phyloP scores from a whole-genome alignment of 2,113 vertebrate species.

The Falco punctatus region DNA sequence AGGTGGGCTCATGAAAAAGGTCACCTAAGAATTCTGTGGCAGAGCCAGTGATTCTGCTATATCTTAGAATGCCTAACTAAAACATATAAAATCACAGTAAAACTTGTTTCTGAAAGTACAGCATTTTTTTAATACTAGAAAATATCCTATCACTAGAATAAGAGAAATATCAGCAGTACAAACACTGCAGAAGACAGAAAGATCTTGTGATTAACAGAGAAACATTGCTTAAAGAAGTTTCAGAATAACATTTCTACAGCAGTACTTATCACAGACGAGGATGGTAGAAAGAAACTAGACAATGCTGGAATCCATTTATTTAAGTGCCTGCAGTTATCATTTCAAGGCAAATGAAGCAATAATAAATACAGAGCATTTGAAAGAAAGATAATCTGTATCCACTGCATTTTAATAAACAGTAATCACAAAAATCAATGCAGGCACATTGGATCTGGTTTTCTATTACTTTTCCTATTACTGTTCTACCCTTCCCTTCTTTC shows the following conservation, averaged over 20 bases:
- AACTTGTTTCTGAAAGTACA: background rate
- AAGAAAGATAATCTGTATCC: constrained; percentile 63
- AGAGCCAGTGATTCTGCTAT: background rate
- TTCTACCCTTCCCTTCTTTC: constrained; percentile 30
- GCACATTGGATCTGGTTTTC: constrained; percentile 23
- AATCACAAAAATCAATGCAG: constrained; percentile 58
- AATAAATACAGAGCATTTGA: constrained; percentile 65
- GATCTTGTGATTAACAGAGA: constrained; percentile 35
- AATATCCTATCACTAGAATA: background rate
- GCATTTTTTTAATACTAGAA: background rate
- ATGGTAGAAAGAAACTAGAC: constrained; percentile 14
- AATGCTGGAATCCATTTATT: constrained; percentile 50
- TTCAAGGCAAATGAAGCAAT: constrained; percentile 59
- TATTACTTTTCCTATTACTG: constrained; percentile 45
- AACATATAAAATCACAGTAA: background rate
- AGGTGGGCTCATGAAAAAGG: background rate
- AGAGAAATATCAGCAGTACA: background rate
- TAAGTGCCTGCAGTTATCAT: constrained; percentile 60
- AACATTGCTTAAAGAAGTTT: constrained; percentile 27
- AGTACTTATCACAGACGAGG: background rate
- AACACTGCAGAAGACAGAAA: background rate
- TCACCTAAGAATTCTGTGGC: background rate
- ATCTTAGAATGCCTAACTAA: background rate
- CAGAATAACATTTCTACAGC: constrained; percentile 7
- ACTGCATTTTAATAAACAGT: constrained; percentile 50